A percentile compares a stretch with the other conserved stretches of the same genome.
Conservation (phyloP, 2,113 vertebrate species). For the Rynchops niger region DNA sequence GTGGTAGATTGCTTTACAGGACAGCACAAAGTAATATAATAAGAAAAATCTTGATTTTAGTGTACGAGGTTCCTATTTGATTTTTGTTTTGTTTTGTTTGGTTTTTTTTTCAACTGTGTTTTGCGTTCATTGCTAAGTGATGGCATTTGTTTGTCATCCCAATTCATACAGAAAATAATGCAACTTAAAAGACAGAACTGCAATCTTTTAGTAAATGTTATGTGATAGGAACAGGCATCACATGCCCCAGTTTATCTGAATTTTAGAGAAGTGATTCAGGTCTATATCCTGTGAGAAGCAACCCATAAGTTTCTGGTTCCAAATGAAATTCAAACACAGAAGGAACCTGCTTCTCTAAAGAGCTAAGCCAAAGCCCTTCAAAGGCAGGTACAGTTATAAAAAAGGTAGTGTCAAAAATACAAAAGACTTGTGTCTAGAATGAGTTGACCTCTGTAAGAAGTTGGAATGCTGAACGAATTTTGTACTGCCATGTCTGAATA, state of each 20-base stretch:
- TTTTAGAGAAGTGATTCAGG: neutral
- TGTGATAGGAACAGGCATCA: neutral
- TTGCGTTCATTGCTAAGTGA: neutral
- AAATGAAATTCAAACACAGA: neutral
- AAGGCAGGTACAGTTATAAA: neutral
- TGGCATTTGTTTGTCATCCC: neutral
- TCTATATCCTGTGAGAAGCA: neutral
- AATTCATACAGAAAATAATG: neutral
- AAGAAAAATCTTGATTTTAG: neutral
- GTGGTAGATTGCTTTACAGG: neutral
- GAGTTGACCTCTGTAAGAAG: neutral
- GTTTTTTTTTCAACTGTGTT: neutral
- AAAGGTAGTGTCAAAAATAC: neutral
- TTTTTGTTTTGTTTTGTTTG: neutral
- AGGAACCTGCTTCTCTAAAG: neutral
- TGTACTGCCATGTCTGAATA: neutral
- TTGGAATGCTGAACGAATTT: fast-evolving
- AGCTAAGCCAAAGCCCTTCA: neutral
- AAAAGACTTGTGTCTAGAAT: neutral
- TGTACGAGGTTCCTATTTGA: neutral
- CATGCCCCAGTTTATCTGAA: neutral
- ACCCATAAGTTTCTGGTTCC: neutral
- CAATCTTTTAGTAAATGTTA: neutral
- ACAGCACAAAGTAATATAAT: neutral
- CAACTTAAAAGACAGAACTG: neutral